Conservation (phyloP, 2,113 vertebrate species). For the Nothobranchius furzeri region DNA sequence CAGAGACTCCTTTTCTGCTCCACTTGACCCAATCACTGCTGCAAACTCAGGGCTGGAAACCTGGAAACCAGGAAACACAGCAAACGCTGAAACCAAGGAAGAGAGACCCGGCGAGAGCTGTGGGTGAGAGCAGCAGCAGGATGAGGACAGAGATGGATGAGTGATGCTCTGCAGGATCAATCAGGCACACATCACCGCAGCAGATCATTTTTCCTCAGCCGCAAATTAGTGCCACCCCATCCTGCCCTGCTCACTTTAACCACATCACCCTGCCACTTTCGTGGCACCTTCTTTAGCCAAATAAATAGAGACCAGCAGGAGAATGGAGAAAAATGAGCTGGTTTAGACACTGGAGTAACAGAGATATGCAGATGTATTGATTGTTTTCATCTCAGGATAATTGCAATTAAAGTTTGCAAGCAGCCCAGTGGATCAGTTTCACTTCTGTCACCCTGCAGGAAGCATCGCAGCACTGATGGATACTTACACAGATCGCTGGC, state of each 20-base stretch:
- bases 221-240: constrained; percentile 25
- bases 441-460: constrained; percentile 56
- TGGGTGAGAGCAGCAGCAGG: constrained; percentile 46
- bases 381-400: constrained; percentile 77
- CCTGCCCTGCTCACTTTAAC: constrained; percentile 19
- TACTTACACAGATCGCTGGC: constrained; percentile 37
- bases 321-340: constrained; percentile 7
- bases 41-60: constrained; percentile 36
- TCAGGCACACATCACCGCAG: constrained; percentile 55
- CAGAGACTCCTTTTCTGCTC: constrained; percentile 55
- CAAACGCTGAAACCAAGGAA: constrained; percentile 51
- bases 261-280: constrained; percentile 15
- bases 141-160: constrained; percentile 68
- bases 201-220: constrained; percentile 71
- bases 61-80: constrained; percentile 28
- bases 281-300: constrained; percentile 12
- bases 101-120: constrained; percentile 27
- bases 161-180: constrained; percentile 65
- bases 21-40: constrained; percentile 50
- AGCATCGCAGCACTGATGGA: constrained; percentile 48
- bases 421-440: constrained; percentile 69
- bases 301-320: constrained; percentile 12
- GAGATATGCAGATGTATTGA: constrained; percentile 59
- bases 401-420: constrained; percentile 80
- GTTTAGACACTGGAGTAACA: constrained; percentile 10